Base-by-base conservation (phyloP, 2,888 invertebrate genomes). In the Aplocera efformata region DNA sequence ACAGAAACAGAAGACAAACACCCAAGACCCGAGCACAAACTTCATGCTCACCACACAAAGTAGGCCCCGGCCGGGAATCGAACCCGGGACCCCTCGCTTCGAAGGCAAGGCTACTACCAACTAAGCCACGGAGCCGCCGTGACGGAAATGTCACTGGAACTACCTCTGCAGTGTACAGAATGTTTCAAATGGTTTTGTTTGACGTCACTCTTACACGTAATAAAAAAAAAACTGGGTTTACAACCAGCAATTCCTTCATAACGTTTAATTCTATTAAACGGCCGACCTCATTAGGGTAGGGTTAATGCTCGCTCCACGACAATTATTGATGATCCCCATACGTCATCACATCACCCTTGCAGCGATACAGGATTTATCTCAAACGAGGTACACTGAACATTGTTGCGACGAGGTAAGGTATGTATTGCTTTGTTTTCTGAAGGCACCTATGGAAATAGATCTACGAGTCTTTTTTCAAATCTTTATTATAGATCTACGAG, bases 211-310 rank as follows among this genome's bases (percentile, higher is more conserved):
- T 17, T 17, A 5, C 13, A 17, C 13, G 13, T 17, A 5, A 17
- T 3, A 17, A 2, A 5, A 17, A 17, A 17, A 2, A 17, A 17
- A 2, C 13, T 17, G 13, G 21, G 7, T 38, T 21, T 9, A 10
- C 17, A 34, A 38, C 29, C 22, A 20, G 26, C 20, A 32, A 39
- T 23, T 34, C 30, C 21, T 10, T 9, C 56, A 58, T 65, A 69
- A 64, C 69, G 68, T 78, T 79, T 81, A 80, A 83, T 81, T 83
- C 72, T 80, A 83, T 83, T 76, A 79, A 73, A 71, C 67, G 63
- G 59, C 68, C 67, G 72, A 79, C 78, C 77, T 80, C 81, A 83
- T 84, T 79, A 78, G 63, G n/a, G 58, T 60, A 67, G 75, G 80
- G 79, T 80, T 82, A 79, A 79, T 72, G 72, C 60, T 67, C 64